Conservation (phyloP, 2,797 vertebrate genomes). For the Crenuchus spilurus region DNA sequence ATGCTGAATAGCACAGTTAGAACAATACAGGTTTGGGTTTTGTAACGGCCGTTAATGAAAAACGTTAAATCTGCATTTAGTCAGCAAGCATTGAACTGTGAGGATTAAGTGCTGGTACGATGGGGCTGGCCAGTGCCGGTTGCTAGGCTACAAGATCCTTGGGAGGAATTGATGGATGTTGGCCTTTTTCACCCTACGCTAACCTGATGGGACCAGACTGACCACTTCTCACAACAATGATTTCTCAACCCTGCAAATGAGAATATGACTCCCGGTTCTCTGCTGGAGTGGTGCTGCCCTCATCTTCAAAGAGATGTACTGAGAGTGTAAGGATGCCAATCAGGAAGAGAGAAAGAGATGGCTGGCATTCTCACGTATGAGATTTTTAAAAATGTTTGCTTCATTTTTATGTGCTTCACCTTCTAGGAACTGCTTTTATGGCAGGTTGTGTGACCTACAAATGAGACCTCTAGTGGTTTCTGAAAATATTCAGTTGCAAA, state of each 20-base stretch:
- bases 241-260: slow-evolving; percentile 51
- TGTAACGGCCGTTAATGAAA: slow-evolving; percentile 37
- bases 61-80: slow-evolving; percentile 51
- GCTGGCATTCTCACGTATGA: not conserved
- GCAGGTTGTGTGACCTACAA: slow-evolving; percentile 7
- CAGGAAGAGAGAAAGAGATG: not conserved
- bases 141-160: slow-evolving; percentile 75
- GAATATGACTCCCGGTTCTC: slow-evolving; percentile 52
- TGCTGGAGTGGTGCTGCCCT: slow-evolving; percentile 41
- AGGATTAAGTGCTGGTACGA: slow-evolving; percentile 50
- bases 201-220: slow-evolving; percentile 46
- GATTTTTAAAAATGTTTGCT: not conserved
- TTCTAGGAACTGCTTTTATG: not conserved
- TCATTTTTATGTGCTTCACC: not conserved
- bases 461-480: not conserved
- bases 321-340: not conserved
- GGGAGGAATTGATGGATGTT: slow-evolving; percentile 68
- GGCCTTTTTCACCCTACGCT: slow-evolving; percentile 60
- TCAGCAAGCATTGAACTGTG: slow-evolving; percentile 51
- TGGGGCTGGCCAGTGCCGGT: slow-evolving; percentile 64
- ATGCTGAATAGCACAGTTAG: not conserved
- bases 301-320: slow-evolving; percentile 1
- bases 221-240: slow-evolving; percentile 52
- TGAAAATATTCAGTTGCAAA: not conserved
- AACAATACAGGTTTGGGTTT: slow-evolving; percentile 12